Conservation (phyloP, 2,113 vertebrate species). For the Saimiri boliviensis region DNA sequence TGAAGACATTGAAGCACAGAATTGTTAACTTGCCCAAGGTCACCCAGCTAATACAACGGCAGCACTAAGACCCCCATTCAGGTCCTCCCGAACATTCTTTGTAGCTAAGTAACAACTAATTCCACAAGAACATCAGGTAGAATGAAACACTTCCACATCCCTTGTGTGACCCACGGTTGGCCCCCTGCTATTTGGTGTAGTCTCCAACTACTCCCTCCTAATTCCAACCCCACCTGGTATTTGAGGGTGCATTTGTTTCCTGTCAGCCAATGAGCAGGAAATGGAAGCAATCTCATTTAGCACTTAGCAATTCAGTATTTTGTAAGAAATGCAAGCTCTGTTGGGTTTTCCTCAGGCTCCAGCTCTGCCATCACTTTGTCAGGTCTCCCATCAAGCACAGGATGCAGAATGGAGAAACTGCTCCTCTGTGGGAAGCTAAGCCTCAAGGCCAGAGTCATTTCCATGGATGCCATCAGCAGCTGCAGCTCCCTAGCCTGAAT, state of each 20-base stretch:
- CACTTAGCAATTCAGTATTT: conserved; percentile 4
- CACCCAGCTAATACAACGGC: neutral
- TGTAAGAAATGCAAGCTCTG: conserved; percentile 11
- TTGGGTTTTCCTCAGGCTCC: neutral
- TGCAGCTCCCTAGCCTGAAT: neutral
- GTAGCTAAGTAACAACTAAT: neutral
- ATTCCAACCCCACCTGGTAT: neutral
- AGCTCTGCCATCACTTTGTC: neutral
- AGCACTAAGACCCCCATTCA: neutral
- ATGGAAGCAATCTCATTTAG: neutral
- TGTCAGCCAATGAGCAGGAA: neutral
- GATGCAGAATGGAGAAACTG: neutral
- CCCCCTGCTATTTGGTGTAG: neutral
- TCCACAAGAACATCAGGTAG: neutral
- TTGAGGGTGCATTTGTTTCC: neutral
- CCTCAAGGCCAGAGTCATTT: neutral
- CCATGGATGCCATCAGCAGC: neutral
- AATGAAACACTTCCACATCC: neutral
- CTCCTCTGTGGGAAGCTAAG: neutral
- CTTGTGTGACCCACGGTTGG: neutral
- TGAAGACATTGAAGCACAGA: neutral
- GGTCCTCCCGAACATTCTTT: neutral
- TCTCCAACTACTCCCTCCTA: neutral
- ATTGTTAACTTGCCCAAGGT: neutral
- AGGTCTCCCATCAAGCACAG: neutral